These are phyloP conservation scores for Triplophysa bombifrons DNA, from an alignment of 2,797 vertebrate genomes.

Conservation along the genomic window DNA sequence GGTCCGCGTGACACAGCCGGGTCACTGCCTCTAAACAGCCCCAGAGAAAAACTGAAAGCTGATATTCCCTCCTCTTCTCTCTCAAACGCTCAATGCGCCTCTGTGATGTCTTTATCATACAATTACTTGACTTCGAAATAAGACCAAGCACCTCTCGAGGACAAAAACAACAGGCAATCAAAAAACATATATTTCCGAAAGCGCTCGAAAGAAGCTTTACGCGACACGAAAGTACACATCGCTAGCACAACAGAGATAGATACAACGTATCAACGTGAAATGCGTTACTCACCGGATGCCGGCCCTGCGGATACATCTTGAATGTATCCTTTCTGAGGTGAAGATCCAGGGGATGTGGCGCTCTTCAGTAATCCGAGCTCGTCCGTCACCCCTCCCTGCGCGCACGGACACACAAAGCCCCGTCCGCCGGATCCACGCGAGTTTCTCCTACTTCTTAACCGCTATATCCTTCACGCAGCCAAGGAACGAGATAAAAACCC, in stretches of 20 bases:
- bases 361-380: constrained; percentile 67
- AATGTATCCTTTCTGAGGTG: constrained; percentile 63
- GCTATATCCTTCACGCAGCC: constrained; percentile 57
- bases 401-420: constrained; percentile 73
- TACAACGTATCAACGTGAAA: constrained; percentile 44
- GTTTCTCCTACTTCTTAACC: constrained; percentile 49
- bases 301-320: constrained; percentile 94
- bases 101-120: not conserved
- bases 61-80: not conserved
- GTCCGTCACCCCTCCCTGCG: constrained; percentile 70
- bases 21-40: constrained; percentile 61
- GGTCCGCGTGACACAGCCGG: constrained; percentile 62
- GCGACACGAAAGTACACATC: not conserved
- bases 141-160: not conserved
- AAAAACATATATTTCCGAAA: no score
- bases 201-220: not conserved
- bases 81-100: not conserved
- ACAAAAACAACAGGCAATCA: not conserved
- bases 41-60: constrained; percentile 52
- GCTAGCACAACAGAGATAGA: constrained; percentile 51
- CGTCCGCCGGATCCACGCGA: constrained; percentile 61
- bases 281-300: constrained; percentile 89
- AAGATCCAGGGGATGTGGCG: constrained; percentile 62
- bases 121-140: not conserved
- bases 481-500: constrained; percentile 57